Evolutionary conservation across 2,113 vertebrate genomes (phyloP).

Genomic region (Salvelinus namaycush): DNA sequence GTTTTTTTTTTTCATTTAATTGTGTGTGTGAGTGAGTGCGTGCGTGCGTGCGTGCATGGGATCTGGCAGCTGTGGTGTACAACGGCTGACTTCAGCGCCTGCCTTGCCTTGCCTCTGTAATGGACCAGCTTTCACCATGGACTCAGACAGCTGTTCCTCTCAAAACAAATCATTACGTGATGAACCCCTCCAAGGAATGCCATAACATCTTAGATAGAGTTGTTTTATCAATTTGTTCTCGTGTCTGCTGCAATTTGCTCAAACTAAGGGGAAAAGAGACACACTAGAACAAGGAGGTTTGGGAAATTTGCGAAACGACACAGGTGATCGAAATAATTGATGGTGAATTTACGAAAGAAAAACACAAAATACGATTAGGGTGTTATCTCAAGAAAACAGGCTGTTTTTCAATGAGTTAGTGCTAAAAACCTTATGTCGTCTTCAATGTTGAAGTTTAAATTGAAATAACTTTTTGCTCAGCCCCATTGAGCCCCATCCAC

Average conservation of each 20-base stretch:
- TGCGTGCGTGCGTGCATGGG: background rate
- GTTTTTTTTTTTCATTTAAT: no score
- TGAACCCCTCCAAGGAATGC: constrained; percentile 21
- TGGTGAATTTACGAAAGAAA: no score
- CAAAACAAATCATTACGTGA: constrained; percentile 24
- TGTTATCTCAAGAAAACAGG: background rate
- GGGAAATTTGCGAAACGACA: background rate
- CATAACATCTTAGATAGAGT: constrained; percentile 4
- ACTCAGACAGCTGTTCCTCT: constrained; percentile 31
- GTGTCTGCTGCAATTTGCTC: constrained; percentile 17
- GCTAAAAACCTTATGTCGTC: no score
- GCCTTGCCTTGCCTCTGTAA: background rate
- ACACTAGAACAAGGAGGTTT: background rate
- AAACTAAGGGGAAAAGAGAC: constrained; percentile 7
- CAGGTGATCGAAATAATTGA: background rate
- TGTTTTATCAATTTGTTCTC: constrained; percentile 28
- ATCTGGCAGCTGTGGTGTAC: background rate
- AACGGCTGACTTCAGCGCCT: constrained; percentile 7
- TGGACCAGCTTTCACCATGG: constrained; percentile 3
- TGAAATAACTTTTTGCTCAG: no score
- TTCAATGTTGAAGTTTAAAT: no score
- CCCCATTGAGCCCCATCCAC: no score
- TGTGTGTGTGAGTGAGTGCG: no score
- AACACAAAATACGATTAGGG: no score
- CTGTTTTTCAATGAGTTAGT: no score